A percentile compares a stretch with the other conserved stretches of the same genome.
These are phyloP conservation scores for Heterotis niloticus DNA, from an alignment of 2,113 vertebrate species.

Conservation along the genomic window DNA sequence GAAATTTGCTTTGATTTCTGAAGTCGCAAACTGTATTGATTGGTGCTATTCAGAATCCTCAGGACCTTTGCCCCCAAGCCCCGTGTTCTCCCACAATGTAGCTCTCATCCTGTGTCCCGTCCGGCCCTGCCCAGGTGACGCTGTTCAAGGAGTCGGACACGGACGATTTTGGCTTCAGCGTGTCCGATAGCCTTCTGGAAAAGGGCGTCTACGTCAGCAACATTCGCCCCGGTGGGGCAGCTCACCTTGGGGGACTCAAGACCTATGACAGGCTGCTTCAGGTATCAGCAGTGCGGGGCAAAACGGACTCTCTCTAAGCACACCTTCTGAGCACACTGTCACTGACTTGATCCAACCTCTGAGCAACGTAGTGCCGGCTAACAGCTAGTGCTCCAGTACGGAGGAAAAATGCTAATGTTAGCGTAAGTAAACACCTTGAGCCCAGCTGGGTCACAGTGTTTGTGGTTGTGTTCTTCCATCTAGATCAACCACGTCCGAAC, in stretches of 20 bases:
- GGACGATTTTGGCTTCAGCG: constrained; percentile 96
- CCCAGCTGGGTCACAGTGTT: not conserved
- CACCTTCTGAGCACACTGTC: not conserved
- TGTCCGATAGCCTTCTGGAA: constrained; percentile 89
- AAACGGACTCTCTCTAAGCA: not conserved
- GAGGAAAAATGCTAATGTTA: not conserved
- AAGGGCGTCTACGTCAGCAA: constrained; percentile 95
- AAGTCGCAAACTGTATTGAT: not conserved
- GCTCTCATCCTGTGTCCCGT: not conserved
- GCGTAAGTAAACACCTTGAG: not conserved
- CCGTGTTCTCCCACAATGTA: not conserved
- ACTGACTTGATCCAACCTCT: too few relatives aligned
- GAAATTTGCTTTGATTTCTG: too few relatives aligned
- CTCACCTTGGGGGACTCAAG: constrained; percentile 79
- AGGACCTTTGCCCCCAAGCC: not conserved
- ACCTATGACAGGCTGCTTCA: constrained; percentile 89
- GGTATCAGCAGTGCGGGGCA: constrained; percentile 56
- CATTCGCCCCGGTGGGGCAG: constrained; percentile 82
- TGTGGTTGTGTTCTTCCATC: not conserved
- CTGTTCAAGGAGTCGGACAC: constrained; percentile 83
- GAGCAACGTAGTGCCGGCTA: not conserved
- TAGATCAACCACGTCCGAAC: constrained; percentile 95
- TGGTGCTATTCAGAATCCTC: not conserved
- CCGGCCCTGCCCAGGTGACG: constrained; percentile 68
- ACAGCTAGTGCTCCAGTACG: not conserved